Evolutionary conservation across 2,113 vertebrate species (phyloP).

Genomic region (Uropsilus gracilis): DNA sequence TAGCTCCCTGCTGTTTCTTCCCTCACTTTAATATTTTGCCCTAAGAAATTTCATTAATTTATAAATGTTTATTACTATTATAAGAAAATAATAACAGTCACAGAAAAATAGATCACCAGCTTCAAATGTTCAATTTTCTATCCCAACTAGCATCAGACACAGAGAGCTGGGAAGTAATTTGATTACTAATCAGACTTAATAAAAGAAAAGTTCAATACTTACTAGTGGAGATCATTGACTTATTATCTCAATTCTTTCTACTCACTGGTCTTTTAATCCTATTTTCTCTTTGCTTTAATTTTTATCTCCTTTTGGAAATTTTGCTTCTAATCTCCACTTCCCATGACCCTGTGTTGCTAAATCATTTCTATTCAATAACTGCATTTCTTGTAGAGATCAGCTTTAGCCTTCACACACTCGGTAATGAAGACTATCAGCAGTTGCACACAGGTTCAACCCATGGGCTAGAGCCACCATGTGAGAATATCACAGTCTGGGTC

Average conservation of each 20-base stretch:
- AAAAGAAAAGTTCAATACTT: constrained; percentile 36
- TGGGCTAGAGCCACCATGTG: neutral
- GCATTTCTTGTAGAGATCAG: neutral
- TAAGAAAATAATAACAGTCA: constrained; percentile 70
- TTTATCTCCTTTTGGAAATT: constrained; percentile 55
- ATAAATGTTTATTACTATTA: constrained; percentile 66
- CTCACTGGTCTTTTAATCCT: constrained; percentile 2
- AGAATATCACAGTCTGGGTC: neutral
- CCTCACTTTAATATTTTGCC: constrained; percentile 66
- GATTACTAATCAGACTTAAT: constrained; percentile 54
- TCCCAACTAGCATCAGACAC: neutral
- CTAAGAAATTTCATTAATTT: constrained; percentile 74
- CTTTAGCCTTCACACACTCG: neutral
- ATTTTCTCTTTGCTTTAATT: constrained; percentile 45
- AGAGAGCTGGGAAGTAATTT: constrained; percentile 19
- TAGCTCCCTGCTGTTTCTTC: constrained; percentile 69
- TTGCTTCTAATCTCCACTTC: constrained; percentile 4
- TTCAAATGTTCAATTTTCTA: constrained; percentile 60
- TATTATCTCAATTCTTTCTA: constrained; percentile 50
- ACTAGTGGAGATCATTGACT: constrained; percentile 35
- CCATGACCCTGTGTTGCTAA: neutral
- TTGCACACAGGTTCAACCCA: neutral
- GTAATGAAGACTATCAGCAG: neutral
- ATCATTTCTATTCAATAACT: neutral
- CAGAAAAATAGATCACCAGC: constrained; percentile 64